A percentile compares a stretch with the other conserved stretches of the same genome.
These are phyloP conservation scores for Hirtodrosophila histrioides DNA, from an alignment of 2,888 invertebrate species.

Conservation along the genomic window DNA sequence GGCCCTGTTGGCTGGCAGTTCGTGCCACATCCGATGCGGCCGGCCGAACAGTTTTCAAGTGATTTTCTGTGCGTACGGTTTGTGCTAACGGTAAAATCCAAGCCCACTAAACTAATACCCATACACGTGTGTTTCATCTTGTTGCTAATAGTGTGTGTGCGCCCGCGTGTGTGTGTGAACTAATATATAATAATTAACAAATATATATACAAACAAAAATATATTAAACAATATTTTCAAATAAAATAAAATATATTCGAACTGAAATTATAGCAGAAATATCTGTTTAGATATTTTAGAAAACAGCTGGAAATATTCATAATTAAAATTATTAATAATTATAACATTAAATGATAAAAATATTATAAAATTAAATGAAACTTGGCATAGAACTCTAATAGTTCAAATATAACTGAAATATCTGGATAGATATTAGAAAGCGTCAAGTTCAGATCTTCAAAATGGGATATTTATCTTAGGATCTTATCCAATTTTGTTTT, in stretches of 20 bases:
- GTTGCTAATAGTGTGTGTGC: slow-evolving; percentile 16
- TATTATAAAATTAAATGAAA: no score
- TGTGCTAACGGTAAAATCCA: slow-evolving; percentile 57
- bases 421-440: no score
- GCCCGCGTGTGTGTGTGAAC: slow-evolving; percentile 23
- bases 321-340: no score
- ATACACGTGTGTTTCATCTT: slow-evolving; percentile 26
- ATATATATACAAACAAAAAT: slow-evolving; percentile 1
- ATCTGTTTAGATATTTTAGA: no score
- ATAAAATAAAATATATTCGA: slow-evolving; percentile 7
- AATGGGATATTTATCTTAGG: no score
- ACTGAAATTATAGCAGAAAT: neutral
- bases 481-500: no score
- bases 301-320: no score
- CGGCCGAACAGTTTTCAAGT: slow-evolving; percentile 68
- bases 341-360: no score
- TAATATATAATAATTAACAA: slow-evolving; percentile 21
- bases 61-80: slow-evolving; percentile 69
- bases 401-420: no score
- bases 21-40: slow-evolving; percentile 28
- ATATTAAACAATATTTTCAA: neutral
- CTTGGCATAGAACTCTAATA: no score
- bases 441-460: no score
- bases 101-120: slow-evolving; percentile 18
- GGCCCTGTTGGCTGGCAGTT: slow-evolving; percentile 28